Evolutionary conservation across 2,797 vertebrate genomes (phyloP).

Genomic region (Argyrosomus regius): DNA sequence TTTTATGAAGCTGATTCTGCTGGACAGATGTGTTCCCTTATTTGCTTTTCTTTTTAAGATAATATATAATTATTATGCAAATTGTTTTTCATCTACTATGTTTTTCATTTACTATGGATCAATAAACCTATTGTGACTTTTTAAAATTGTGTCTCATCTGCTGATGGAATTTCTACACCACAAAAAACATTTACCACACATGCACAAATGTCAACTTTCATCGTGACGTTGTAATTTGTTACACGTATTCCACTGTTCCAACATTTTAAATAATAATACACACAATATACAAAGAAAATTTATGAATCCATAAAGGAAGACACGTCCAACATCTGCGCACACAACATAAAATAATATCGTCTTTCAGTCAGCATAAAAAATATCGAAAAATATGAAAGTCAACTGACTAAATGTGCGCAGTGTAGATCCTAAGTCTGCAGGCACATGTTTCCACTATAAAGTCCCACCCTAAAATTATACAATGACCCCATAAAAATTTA

Average conservation of each 20-base stretch:
- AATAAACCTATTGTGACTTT: slow-evolving; percentile 84
- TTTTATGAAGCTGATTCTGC: slow-evolving; percentile 90
- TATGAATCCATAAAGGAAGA: not conserved
- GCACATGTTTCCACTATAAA: not conserved
- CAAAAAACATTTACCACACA: slow-evolving; percentile 22
- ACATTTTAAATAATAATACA: not conserved
- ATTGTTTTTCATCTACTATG: slow-evolving; percentile 77
- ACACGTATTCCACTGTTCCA: not conserved
- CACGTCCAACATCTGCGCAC: not conserved
- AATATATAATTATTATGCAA: slow-evolving; percentile 89
- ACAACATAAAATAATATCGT: not conserved
- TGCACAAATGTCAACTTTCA: slow-evolving; percentile 16
- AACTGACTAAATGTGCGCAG: not conserved
- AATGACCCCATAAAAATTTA: not conserved
- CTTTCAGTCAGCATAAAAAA: not conserved
- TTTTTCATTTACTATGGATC: slow-evolving; percentile 80
- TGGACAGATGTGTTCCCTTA: slow-evolving; percentile 91
- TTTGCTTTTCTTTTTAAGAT: slow-evolving; percentile 82
- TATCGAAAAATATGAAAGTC: not conserved
- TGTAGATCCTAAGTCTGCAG: not conserved
- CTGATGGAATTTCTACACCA: slow-evolving; percentile 33
- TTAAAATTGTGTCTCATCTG: slow-evolving; percentile 72
- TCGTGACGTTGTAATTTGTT: not conserved
- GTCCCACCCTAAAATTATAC: not conserved
- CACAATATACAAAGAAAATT: not conserved